Evolutionary conservation across 2,888 invertebrate genomes (phyloP).

Genomic region (Gryllus longicercus): DNA sequence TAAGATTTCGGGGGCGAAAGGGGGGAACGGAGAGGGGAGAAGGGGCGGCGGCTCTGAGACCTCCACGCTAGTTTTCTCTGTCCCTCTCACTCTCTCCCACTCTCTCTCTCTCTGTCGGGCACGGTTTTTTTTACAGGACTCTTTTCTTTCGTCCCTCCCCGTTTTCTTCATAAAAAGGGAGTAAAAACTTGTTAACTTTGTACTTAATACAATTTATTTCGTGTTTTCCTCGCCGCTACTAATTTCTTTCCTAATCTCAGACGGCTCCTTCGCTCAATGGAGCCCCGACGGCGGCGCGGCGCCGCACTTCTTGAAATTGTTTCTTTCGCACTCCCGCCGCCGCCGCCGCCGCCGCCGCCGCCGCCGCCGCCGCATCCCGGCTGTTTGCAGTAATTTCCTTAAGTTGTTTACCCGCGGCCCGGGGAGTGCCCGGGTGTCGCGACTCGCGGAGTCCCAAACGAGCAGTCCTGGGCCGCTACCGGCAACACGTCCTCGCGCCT

Average conservation of each 20-base stretch:
- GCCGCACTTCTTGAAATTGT: conserved; percentile 3
- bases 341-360: neutral
- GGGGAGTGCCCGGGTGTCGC: neutral
- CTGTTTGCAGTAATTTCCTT: conserved; percentile 17
- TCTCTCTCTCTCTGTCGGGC: neutral
- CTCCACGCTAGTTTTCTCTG: too few relatives aligned
- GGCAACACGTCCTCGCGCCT: too few relatives aligned
- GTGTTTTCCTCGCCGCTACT: conserved; percentile 17
- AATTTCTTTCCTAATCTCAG: conserved; percentile 10
- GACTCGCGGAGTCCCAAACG: neutral
- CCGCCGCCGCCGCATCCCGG: neutral
- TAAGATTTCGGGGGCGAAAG: neutral
- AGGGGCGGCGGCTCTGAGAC: too few relatives aligned
- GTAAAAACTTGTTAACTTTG: conserved; percentile 17
- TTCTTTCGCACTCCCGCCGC: neutral
- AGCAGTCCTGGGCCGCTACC: neutral
- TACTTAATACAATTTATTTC: conserved; percentile 17
- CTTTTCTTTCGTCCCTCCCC: neutral
- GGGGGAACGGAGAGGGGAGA: neutral
- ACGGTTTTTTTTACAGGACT: neutral
- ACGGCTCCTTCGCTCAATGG: neutral
- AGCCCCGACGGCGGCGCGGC: neutral
- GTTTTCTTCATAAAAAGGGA: conserved; percentile 10
- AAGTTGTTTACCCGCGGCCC: conserved; percentile 2
- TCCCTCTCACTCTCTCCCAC: too few relatives aligned